These are phyloP conservation scores for Magallana gigas DNA, from an alignment of 1,140 invertebrate species.

Conservation along the genomic window DNA sequence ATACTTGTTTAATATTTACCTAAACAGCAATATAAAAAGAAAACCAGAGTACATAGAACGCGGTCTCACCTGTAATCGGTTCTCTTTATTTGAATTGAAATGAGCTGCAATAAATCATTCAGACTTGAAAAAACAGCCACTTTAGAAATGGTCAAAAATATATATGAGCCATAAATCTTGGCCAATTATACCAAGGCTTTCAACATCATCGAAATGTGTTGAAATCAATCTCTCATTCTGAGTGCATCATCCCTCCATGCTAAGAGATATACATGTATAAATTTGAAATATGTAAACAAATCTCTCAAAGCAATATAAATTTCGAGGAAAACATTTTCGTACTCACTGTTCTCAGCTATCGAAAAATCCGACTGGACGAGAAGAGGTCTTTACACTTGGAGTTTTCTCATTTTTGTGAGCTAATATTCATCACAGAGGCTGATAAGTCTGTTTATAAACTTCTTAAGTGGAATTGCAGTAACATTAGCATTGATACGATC, in stretches of 20 bases:
- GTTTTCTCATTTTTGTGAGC: constrained; percentile 24
- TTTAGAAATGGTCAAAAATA: background rate
- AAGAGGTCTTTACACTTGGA: background rate
- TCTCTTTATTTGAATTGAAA: background rate
- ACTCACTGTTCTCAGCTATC: background rate
- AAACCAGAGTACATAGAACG: background rate
- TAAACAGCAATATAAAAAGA: background rate
- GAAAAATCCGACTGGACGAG: background rate
- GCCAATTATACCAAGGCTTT: constrained; percentile 13
- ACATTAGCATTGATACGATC: constrained; percentile 34
- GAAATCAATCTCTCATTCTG: background rate
- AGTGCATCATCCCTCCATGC: background rate
- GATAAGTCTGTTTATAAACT: constrained; percentile 29
- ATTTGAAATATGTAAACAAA: background rate
- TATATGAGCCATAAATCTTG: background rate
- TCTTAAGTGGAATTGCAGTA: constrained; percentile 33
- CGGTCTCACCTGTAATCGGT: background rate
- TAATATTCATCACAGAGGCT: constrained; percentile 10
- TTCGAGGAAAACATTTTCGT: background rate
- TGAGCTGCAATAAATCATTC: constrained; percentile 22
- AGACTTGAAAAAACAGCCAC: background rate
- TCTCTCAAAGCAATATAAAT: background rate
- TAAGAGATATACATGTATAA: background rate
- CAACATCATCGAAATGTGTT: constrained; percentile 13
- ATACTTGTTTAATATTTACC: background rate